Evolutionary conservation across 1,140 invertebrate genomes (phyloP).

Genomic region (Armadillidium nasatum): DNA sequence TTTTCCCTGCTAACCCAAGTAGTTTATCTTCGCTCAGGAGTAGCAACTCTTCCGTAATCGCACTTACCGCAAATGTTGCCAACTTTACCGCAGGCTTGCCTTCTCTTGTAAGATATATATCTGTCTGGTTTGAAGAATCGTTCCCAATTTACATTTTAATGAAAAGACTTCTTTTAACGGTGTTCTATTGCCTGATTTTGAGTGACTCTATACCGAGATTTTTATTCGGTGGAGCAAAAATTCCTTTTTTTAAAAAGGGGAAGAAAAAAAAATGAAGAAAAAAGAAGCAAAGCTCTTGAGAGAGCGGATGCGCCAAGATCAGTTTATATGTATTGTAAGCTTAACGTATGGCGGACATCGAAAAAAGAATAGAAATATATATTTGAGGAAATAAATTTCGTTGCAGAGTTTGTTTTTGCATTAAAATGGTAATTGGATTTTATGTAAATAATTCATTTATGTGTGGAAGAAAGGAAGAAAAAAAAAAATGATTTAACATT

Average conservation of each 20-base stretch:
- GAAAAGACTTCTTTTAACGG: slow-evolving; percentile 3
- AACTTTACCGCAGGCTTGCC: not conserved
- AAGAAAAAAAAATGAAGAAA: not conserved
- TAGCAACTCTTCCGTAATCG: not conserved
- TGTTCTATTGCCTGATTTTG: slow-evolving; percentile 10
- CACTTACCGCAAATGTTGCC: slow-evolving; percentile 11
- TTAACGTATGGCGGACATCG: not conserved
- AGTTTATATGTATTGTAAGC: not conserved
- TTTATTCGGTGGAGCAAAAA: not conserved
- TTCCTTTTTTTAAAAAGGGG: not conserved
- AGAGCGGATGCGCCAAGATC: not conserved
- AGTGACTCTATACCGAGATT: not conserved
- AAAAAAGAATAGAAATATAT: too few species aligned
- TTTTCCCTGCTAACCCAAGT: not conserved
- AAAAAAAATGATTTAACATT: too few species aligned
- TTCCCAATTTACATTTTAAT: slow-evolving; percentile 9
- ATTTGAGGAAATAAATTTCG: too few species aligned
- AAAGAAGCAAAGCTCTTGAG: not conserved
- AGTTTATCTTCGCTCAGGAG: not conserved
- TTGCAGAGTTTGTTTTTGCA: too few species aligned
- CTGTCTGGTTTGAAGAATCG: slow-evolving; percentile 5
- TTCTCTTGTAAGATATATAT: not conserved
- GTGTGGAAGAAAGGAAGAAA: too few species aligned
- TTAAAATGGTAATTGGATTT: too few species aligned
- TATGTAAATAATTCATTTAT: too few species aligned